These are phyloP conservation scores for Dryobotodes eremita DNA, from an alignment of 2,888 invertebrate genomes.

Conservation along the genomic window DNA sequence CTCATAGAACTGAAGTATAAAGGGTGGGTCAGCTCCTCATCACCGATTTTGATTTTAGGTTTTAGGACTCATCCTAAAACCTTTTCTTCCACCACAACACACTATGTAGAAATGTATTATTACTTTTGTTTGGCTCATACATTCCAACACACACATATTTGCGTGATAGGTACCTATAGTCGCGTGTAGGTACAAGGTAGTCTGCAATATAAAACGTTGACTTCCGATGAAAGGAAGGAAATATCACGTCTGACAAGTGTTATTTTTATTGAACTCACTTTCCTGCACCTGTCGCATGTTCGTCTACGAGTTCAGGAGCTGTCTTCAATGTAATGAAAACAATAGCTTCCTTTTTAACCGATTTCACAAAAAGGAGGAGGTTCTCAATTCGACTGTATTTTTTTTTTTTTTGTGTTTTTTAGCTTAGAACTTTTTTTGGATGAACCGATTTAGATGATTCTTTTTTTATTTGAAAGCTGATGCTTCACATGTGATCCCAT, in stretches of 20 bases:
- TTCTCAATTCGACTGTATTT: too few species aligned
- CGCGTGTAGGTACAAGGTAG: constrained; percentile 17
- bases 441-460: too few species aligned
- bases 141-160: neutral
- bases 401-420: too few species aligned
- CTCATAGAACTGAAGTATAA: neutral
- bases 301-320: neutral
- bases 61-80: too few species aligned
- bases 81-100: neutral
- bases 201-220: constrained; percentile 7
- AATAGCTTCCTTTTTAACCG: constrained; percentile 15
- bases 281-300: neutral
- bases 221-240: constrained; percentile 43
- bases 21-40: too few species aligned
- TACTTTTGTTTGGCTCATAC: neutral
- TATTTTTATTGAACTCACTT: constrained; percentile 30
- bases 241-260: constrained; percentile 16
- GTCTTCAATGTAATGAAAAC: neutral
- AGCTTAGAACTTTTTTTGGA: too few species aligned
- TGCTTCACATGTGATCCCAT: too few species aligned
- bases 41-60: too few species aligned
- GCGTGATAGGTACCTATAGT: constrained; percentile 14
- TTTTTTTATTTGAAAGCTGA: too few species aligned
- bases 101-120: neutral
- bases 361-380: too few species aligned